Evolutionary conservation across 2,797 vertebrate species (phyloP), one percentile per base, ranked within the genome.

Genomic region (Malacoctenus gilli): DNA sequence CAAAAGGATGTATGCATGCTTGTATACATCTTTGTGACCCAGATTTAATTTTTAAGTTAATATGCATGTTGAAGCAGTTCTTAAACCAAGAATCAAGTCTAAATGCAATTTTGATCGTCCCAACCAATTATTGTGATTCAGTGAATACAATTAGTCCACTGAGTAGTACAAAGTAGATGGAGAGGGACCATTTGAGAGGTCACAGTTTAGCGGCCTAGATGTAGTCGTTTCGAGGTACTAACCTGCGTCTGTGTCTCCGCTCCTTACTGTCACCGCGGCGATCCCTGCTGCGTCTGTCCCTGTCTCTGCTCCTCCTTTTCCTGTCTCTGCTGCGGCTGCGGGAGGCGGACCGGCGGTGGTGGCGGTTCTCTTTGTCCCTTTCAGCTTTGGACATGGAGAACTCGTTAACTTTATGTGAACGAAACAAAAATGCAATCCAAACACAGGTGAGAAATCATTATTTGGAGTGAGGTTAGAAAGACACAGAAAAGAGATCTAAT

Each of bases 291-390:
- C 92, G 89, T 72, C 94, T 89, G 28, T 94, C 95, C 53, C 94
- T 70, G 75, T 95, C 95, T 53, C 94, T 89, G 76, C 95, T 93
- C 67, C 95, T 95, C 75, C 94, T 91, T 74, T 97, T 95, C 42
- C 93, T 91, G 19, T 96, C 94, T 48, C 93, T 91, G 89, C 95
- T 96, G 8, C 93, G 92, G 46, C 94, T 93, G 70, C 92, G 94
- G 14, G 95, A 95, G 39, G 93, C 93, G 67, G 94, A 95, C 54
- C 94, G 93, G 37, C 93, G 89, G 68, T 95, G 92, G 62, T 96
- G 95, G 18, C 94, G 94, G 78, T 96, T 96, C 85, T 96, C 95
- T 77, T 97, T 97, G 86, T 96, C 95, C 13, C 95, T 86, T 64
- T 97, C 95, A 89, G 89, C 87, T 90, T 67, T 11, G 51, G 16